These are phyloP conservation scores for Hydractinia symbiolongicarpus DNA, from an alignment of 30 jellyfish, hydroid and myxozoan genomes.

Conservation along the genomic window DNA sequence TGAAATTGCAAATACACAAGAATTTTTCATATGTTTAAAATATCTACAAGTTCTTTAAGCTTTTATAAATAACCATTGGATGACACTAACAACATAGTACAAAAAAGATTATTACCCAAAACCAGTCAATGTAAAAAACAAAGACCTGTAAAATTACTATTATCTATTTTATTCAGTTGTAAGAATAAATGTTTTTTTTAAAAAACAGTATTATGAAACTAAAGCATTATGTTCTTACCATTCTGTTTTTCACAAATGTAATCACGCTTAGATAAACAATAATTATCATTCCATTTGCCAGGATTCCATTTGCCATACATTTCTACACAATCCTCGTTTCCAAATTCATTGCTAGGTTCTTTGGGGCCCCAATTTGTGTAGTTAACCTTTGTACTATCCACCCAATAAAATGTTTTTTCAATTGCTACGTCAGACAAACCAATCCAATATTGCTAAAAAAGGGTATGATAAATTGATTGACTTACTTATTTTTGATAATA, in stretches of 20 bases:
- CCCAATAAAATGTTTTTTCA: conserved; percentile 81
- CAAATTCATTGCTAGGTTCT: conserved; percentile 95
- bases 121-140: too few relatives aligned
- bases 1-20: too few relatives aligned
- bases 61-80: too few relatives aligned
- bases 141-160: too few relatives aligned
- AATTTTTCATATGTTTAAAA: too few relatives aligned
- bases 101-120: too few relatives aligned
- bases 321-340: conserved; percentile 96
- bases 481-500: neutral
- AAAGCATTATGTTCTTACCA: conserved; percentile 36
- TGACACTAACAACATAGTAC: too few relatives aligned
- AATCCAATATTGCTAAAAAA: conserved; percentile 78
- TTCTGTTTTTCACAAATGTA: conserved; percentile 72
- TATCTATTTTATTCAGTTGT: too few relatives aligned
- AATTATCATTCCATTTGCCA: conserved; percentile 93
- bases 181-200: too few relatives aligned
- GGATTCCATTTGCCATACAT: conserved; percentile 56
- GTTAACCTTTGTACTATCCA: conserved; percentile 50
- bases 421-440: conserved; percentile 68
- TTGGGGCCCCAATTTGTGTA: conserved; percentile 58
- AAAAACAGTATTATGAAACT: conserved; percentile 10
- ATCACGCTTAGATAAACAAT: conserved; percentile 48
- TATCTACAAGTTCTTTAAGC: too few relatives aligned
- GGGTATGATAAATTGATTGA: neutral